These are phyloP conservation scores for Coelopa pilipes DNA, from an alignment of 2,888 invertebrate species.

Conservation along the genomic window DNA sequence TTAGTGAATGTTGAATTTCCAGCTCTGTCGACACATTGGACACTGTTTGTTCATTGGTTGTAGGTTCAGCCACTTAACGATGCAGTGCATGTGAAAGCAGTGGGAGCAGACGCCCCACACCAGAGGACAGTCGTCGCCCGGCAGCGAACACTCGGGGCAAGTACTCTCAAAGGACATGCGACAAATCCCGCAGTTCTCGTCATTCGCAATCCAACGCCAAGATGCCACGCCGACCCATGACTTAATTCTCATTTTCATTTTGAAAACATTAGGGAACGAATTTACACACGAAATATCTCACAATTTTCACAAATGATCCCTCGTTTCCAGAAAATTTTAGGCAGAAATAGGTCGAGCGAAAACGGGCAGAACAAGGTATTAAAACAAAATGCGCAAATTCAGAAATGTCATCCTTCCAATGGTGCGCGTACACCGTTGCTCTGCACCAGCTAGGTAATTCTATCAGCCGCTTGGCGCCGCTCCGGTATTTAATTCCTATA, in stretches of 20 bases:
- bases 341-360: constrained; percentile 28
- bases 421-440: too few relatives aligned
- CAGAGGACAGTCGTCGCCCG: constrained; percentile 97
- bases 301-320: constrained; percentile 11
- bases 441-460: too few relatives aligned
- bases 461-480: too few relatives aligned
- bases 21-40: constrained; percentile 98
- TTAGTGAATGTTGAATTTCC: constrained; percentile 93
- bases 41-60: constrained; percentile 88
- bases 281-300: neutral
- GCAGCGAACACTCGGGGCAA: constrained; percentile 96
- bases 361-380: constrained; percentile 7
- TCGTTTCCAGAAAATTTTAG: constrained; percentile 15
- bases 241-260: constrained; percentile 66
- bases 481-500: too few relatives aligned
- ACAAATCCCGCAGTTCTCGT: constrained; percentile 99
- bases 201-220: constrained; percentile 99
- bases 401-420: too few relatives aligned
- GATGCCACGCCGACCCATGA: constrained; percentile 94
- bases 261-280: constrained; percentile 46
- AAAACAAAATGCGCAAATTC: too few relatives aligned
- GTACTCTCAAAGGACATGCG: constrained; percentile 99
- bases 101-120: constrained; percentile 99
- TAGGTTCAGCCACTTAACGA: constrained; percentile 98
- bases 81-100: constrained; percentile 99